Conservation (phyloP, 1,140 invertebrate species). For the Pseudomyrmex dendroicus region DNA sequence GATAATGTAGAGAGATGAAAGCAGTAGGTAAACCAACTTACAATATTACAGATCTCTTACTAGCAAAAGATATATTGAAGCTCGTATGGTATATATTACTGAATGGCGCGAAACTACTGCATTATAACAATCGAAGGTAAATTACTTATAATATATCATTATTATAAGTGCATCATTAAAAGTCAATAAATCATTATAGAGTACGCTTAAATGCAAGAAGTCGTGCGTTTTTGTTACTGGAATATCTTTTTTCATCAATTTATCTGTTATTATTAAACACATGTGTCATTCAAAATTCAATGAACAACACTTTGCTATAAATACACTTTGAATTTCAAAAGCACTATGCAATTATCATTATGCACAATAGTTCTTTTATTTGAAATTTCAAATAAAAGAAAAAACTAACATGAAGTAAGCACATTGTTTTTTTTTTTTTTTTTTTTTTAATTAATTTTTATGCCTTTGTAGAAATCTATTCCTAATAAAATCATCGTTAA, state of each 20-base stretch:
- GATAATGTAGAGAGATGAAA: background rate
- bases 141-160: background rate
- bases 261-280: background rate
- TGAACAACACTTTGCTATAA: background rate
- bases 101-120: background rate
- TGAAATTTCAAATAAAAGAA: no score
- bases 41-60: background rate
- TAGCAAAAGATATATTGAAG: background rate
- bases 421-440: no score
- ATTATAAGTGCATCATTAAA: background rate
- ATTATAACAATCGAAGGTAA: conserved; percentile 24
- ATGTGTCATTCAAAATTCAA: background rate
- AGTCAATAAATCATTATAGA: conserved; percentile 21
- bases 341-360: no score
- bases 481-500: no score
- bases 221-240: background rate
- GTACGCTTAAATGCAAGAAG: conserved; percentile 10
- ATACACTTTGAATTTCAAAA: no score
- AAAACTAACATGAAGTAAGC: no score
- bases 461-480: no score
- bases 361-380: no score
- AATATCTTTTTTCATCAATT: background rate
- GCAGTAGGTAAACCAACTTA: background rate
- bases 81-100: background rate
- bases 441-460: no score